These are phyloP conservation scores for Pipa parva DNA, from an alignment of 2,113 vertebrate species.

Conservation along the genomic window DNA sequence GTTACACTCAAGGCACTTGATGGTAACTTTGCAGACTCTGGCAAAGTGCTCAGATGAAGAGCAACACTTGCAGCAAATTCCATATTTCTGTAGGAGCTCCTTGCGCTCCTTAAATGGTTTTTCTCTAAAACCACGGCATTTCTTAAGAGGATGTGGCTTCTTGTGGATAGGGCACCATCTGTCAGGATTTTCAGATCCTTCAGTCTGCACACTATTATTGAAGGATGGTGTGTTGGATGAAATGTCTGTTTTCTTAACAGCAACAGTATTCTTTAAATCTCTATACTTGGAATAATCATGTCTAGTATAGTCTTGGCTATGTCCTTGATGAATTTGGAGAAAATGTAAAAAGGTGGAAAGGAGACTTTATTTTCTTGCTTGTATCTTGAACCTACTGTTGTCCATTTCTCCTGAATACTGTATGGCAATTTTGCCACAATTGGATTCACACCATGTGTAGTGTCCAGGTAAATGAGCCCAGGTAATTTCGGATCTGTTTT, in stretches of 20 bases:
- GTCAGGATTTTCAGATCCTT: constrained; percentile 3
- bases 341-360: constrained; percentile 2
- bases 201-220: not conserved
- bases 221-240: too few species aligned
- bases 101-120: not conserved
- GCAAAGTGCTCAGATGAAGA: not conserved
- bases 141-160: not conserved
- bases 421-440: not conserved
- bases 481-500: not conserved
- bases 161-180: not conserved
- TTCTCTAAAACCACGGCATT: not conserved
- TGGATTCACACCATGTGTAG: not conserved
- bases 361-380: not conserved
- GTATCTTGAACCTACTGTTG: not conserved
- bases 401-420: not conserved
- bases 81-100: not conserved
- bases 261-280: not conserved
- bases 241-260: not conserved
- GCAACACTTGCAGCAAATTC: not conserved
- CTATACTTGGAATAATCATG: not conserved
- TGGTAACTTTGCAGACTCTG: not conserved
- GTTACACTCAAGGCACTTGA: not conserved
- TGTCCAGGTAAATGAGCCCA: constrained; percentile 6
- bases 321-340: not conserved
- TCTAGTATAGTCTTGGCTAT: constrained; percentile 3